These are phyloP conservation scores for Mesorhabditis spiculigera DNA, from an alignment of 2,888 invertebrate genomes.

Conservation along the genomic window DNA sequence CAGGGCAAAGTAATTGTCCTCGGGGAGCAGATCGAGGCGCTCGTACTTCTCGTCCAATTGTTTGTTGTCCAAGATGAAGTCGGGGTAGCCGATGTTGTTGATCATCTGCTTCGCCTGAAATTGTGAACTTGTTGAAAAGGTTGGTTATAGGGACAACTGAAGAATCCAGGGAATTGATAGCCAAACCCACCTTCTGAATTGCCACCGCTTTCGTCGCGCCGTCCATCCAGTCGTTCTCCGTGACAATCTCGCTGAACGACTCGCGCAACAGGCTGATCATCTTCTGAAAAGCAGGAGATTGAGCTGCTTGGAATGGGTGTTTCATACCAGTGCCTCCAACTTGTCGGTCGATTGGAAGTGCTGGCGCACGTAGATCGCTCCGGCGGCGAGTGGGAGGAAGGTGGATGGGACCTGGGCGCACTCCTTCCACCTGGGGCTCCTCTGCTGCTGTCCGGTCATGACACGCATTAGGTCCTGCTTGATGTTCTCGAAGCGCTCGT, in stretches of 20 bases:
- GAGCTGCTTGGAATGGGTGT: neutral
- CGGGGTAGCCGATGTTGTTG: constrained; percentile 78
- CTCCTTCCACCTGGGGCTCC: constrained; percentile 85
- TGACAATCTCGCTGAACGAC: constrained; percentile 76
- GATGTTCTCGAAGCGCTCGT: constrained; percentile 78
- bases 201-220: constrained; percentile 71
- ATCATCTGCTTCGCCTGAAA: constrained; percentile 35
- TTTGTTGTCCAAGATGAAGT: constrained; percentile 75
- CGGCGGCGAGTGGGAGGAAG: constrained; percentile 74
- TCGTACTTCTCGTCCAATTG: constrained; percentile 76
- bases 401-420: constrained; percentile 65
- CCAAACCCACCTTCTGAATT: constrained; percentile 68
- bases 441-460: constrained; percentile 60
- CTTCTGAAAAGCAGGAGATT: constrained; percentile 55
- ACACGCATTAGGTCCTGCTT: constrained; percentile 61
- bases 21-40: constrained; percentile 70
- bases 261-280: constrained; percentile 82
- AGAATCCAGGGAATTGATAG: neutral
- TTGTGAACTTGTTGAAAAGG: neutral
- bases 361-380: constrained; percentile 80
- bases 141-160: neutral
- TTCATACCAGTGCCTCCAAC: neutral
- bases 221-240: constrained; percentile 80
- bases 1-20: constrained; percentile 79
- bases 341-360: constrained; percentile 71